These are phyloP conservation scores for Rhagium mordax DNA, from an alignment of 2,888 invertebrate genomes.

Conservation along the genomic window DNA sequence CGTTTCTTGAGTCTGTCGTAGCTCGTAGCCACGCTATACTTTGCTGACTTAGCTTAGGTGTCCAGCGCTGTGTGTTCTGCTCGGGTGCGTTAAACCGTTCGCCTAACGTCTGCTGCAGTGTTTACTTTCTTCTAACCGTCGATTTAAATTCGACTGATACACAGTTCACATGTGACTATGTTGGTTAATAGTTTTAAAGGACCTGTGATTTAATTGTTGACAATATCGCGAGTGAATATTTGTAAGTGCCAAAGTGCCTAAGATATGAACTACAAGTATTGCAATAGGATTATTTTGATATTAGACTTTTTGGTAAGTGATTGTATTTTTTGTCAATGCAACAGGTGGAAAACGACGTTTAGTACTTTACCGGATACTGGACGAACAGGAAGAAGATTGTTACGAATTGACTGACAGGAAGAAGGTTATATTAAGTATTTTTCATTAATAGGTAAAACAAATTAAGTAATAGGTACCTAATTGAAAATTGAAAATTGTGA, in stretches of 20 bases:
- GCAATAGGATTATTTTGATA: background rate
- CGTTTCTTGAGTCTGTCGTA: constrained; percentile 24
- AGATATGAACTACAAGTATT: background rate
- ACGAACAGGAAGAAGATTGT: too few species aligned
- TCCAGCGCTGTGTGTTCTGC: constrained; percentile 37
- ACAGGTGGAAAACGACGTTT: background rate
- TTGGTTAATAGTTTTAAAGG: background rate
- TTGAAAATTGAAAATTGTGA: too few species aligned
- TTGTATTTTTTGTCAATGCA: background rate
- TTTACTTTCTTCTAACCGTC: constrained; percentile 38
- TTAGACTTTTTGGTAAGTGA: background rate
- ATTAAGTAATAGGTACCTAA: too few species aligned
- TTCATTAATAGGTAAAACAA: too few species aligned
- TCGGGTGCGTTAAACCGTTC: constrained; percentile 38
- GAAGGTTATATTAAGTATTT: too few species aligned
- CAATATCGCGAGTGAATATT: background rate
- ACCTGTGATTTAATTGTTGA: background rate
- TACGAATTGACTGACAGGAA: too few species aligned
- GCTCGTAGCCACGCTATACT: constrained; percentile 22
- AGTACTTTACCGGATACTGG: too few species aligned
- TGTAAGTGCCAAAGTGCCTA: constrained; percentile 1
- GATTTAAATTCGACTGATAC: constrained; percentile 19
- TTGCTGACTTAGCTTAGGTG: constrained; percentile 22
- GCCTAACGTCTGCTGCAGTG: constrained; percentile 37
- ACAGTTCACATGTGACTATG: constrained; percentile 23